Percentiles rank a stretch among this genome's conserved stretches.
phyloP scores from a whole-genome alignment of 92 coral and sea anemone genomes.

The Meandrina meandrites region DNA sequence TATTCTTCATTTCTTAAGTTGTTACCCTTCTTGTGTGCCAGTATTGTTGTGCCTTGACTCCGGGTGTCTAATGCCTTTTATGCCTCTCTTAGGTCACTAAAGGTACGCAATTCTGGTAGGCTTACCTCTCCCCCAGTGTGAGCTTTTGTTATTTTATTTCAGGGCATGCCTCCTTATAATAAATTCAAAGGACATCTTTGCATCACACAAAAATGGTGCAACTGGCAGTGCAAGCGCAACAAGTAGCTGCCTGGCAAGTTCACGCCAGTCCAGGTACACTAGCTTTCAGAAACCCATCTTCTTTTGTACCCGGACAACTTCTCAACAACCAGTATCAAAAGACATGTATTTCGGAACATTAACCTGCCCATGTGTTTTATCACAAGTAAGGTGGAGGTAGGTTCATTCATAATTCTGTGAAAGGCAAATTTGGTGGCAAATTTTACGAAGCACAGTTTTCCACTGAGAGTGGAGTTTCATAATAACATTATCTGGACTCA shows the following conservation, averaged over 20 bases:
- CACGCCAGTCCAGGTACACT: constrained; percentile 43
- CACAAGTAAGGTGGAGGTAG: constrained; percentile 37
- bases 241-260: constrained; percentile 37
- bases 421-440: constrained; percentile 63
- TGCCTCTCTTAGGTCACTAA: not conserved
- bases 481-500: constrained; percentile 47
- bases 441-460: constrained; percentile 52
- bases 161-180: not conserved
- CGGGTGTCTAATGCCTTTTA: constrained; percentile 15
- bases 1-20: no score
- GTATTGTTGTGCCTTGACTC: constrained; percentile 14
- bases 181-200: not conserved
- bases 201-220: constrained; percentile 53
- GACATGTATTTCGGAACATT: constrained; percentile 34
- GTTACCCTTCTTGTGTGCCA: not conserved
- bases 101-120: constrained; percentile 13
- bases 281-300: constrained; percentile 49
- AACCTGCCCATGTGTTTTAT: constrained; percentile 44
- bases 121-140: not conserved
- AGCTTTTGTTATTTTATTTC: constrained; percentile 10
- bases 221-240: constrained; percentile 47
- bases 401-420: constrained; percentile 42
- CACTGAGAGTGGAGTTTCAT: constrained; percentile 55
- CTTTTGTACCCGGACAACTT: constrained; percentile 52
- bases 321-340: constrained; percentile 51